Evolutionary conservation across 2,797 vertebrate species (phyloP), one percentile per base, ranked within the genome.

Genomic region (Pelodytes ibericus): DNA sequence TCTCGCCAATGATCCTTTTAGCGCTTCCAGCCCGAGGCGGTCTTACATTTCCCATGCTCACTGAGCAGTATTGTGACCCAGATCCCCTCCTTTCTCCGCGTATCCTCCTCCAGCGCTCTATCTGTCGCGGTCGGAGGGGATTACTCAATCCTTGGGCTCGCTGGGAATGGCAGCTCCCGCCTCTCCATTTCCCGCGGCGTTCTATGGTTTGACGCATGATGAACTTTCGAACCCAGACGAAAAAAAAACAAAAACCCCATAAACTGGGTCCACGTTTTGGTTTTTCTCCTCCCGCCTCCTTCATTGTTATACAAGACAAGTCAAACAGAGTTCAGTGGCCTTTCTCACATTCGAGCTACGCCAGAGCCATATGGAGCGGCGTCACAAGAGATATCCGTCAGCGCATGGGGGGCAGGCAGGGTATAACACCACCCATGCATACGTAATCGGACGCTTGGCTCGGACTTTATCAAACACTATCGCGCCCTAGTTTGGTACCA

Each of bases 341-440:
- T 89, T 89, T 87, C 84, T 83, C 87, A 87, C 85, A 81, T 88
- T 86, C 80, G 77, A 74, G 80, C 82, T 82, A 84, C 87, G 82
- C 86, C 86, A 80, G 83, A 83, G 86, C 85, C 86, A 85, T 84
- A 86, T 83, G 84, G 84, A 86, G 81, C 86, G 80, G 79, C 87
- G 85, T 89, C 88, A 89, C 83, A 85, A 84, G 72, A 49, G 86
- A 89, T 89, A 85, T 87, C 85, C 85, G 0, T 89, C 88, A 89
- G 41, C 47, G 62, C 30, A 76, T 78, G 74, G 0, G 77, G 80
- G 72, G 80, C 83, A 80, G 86, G 86, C 85, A 84, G 71, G 75
- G 71, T 24, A 75, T 24, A n/a, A n/a, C n/a, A 82, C 77, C 83
- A 77, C 53, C 60, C 75, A 87, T 27, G 82, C 83, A 86, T 81